Base-by-base conservation (phyloP, 2,888 invertebrate genomes). In the Cepaea hortensis region DNA sequence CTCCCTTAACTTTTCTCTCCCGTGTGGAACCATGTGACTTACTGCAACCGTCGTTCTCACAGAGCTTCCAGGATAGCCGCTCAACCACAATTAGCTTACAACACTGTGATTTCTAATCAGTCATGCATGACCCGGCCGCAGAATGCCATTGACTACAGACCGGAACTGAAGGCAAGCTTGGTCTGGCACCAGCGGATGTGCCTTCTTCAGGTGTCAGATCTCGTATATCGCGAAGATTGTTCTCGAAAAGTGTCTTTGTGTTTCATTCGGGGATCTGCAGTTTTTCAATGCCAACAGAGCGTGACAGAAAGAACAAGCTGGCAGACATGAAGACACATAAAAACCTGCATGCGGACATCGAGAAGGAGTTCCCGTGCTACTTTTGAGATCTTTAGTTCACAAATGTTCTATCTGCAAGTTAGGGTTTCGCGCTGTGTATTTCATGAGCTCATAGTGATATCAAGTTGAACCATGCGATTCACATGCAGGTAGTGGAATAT, bases 151-250 rank as follows among this genome's bases (percentile, higher is more conserved):
- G 62, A 18, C 61, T 62, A 3, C 35, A 23, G 62, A 79, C 79
- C 79, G 79, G 79, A 79, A 79, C 62, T 79, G 35, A 35, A 79
- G 79, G 79, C 79, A 79, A 35, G 79, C 62, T 62, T 13, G 23
- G 35, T 23, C 79, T 62, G 62, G 50, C 20, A 62, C 62, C 11
- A 62, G 11, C 79, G 61, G 79, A 79, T 62, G 23, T 79, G 35
- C 35, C 62, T 35, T 79, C 79, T 62, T 62, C 61, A 79, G 61
- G 62, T 79, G 79, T 79, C 79, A 79, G 79, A 13, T 13, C 79
- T 11, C 35, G 3, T 75, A n/a, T 18, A 5, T n/a, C n/a, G 6
- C 18, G 23, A 77, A 61, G 62, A 62, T 35, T 11, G 23, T 46
- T 61, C 35, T 15, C 13, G 13, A 62, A 35, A 62, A 35, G 61